phyloP scores from a whole-genome alignment of 2,888 invertebrate species.

The Chrysolina haemoptera region DNA sequence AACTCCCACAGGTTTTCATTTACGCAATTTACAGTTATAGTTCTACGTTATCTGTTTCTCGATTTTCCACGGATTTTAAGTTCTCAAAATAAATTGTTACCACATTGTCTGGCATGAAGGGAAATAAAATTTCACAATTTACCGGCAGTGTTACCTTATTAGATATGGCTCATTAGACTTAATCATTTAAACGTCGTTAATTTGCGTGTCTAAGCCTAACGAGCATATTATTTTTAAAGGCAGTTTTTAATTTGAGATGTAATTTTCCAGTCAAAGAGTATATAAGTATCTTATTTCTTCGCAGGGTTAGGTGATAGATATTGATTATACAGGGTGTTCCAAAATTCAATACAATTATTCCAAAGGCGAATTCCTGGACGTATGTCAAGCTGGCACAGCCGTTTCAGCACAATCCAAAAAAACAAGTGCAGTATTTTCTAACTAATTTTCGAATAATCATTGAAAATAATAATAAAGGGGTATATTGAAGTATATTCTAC shows the following conservation, averaged over 20 bases:
- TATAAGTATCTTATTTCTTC: too few relatives aligned
- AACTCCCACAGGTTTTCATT: slow-evolving; percentile 15
- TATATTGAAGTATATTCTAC: too few relatives aligned
- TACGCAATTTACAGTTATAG: slow-evolving; percentile 3
- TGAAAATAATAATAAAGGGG: too few relatives aligned
- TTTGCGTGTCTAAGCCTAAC: slow-evolving; percentile 4
- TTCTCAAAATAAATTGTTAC: background rate
- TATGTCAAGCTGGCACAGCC: too few relatives aligned
- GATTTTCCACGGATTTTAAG: background rate
- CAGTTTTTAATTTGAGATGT: background rate
- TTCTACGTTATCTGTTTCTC: slow-evolving; percentile 2
- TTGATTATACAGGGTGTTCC: too few relatives aligned
- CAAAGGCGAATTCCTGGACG: too few relatives aligned
- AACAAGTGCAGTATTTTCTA: too few relatives aligned
- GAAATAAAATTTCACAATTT: slow-evolving; percentile 3
- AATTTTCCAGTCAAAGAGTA: too few relatives aligned
- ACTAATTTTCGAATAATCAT: too few relatives aligned
- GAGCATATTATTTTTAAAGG: background rate
- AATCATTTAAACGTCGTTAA: slow-evolving; percentile 4
- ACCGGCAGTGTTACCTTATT: background rate
- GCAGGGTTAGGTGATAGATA: too few relatives aligned
- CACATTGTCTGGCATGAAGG: background rate
- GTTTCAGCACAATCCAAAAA: too few relatives aligned
- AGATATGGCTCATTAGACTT: slow-evolving; percentile 1
- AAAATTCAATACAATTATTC: too few relatives aligned